These are phyloP conservation scores for Protonibea diacanthus DNA, from an alignment of 2,797 vertebrate species.

Conservation along the genomic window DNA sequence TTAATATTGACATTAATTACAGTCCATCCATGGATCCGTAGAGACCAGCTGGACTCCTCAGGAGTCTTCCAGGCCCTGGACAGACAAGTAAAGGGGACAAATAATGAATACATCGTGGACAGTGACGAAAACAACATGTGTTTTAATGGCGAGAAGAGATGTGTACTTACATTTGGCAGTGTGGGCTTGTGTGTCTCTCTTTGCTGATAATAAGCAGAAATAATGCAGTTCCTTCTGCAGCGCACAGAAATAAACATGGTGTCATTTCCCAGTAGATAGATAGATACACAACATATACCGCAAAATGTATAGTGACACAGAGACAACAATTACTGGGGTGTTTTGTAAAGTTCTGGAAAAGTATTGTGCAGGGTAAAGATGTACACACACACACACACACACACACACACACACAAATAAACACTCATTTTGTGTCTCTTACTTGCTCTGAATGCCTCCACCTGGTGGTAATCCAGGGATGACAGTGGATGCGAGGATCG, in stretches of 20 bases:
- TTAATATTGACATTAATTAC: conserved; percentile 62
- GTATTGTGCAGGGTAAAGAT: too few relatives aligned
- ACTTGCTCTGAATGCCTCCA: conserved; percentile 90
- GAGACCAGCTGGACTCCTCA: conserved; percentile 55
- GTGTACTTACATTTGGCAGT: conserved; percentile 71
- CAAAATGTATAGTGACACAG: too few relatives aligned
- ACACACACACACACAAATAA: neutral
- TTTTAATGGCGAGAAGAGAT: neutral
- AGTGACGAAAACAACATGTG: neutral
- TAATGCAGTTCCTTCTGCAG: conserved; percentile 88
- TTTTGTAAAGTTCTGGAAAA: too few relatives aligned
- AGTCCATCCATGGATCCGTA: conserved; percentile 45
- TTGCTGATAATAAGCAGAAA: conserved; percentile 88
- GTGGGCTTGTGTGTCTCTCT: conserved; percentile 79
- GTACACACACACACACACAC: neutral
- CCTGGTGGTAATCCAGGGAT: conserved; percentile 89
- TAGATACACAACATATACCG: neutral
- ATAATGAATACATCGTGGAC: conserved; percentile 5
- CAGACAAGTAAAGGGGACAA: conserved; percentile 35
- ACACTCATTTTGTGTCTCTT: conserved; percentile 44
- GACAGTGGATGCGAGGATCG: conserved; percentile 81
- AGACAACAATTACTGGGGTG: too few relatives aligned
- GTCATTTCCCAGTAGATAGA: neutral
- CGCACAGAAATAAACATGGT: conserved; percentile 31
- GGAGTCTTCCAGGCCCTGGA: conserved; percentile 71